These are phyloP conservation scores for Cyprinella venusta DNA, from an alignment of 2,797 vertebrate genomes.

Conservation along the genomic window DNA sequence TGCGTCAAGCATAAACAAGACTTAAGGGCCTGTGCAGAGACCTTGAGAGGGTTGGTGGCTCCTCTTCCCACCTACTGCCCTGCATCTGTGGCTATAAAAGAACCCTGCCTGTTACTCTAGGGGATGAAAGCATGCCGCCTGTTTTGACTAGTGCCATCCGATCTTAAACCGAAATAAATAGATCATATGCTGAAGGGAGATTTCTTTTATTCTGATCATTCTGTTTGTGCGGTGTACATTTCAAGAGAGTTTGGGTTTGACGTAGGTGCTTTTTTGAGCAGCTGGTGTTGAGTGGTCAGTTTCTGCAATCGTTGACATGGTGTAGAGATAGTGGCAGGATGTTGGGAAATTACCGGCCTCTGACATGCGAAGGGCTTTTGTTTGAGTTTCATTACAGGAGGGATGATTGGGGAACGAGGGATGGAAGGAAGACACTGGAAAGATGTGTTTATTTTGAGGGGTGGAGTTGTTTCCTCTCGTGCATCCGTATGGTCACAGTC, in stretches of 20 bases:
- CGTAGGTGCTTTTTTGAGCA: not conserved
- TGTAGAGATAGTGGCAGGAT: conserved; percentile 39
- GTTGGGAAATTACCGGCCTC: conserved; percentile 43
- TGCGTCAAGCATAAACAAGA: not conserved
- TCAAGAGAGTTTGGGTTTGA: not conserved
- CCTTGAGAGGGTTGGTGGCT: conserved; percentile 21
- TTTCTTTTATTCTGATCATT: conserved; percentile 24
- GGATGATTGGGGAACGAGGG: conserved; percentile 19
- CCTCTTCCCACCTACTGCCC: conserved; percentile 30
- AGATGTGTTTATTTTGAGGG: conserved; percentile 47
- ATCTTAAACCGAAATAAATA: conserved; percentile 49
- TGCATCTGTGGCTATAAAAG: conserved; percentile 15
- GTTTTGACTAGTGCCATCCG: conserved; percentile 52
- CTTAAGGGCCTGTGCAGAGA: conserved; percentile 22
- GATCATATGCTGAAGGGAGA: conserved; percentile 40
- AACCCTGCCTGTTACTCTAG: conserved; percentile 12
- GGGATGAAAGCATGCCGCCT: conserved; percentile 34
- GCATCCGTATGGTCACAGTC: conserved; percentile 13
- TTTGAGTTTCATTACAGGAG: conserved; percentile 43
- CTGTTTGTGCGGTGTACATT: not conserved
- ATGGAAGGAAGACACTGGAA: conserved; percentile 42
- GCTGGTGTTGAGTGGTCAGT: conserved; percentile 15
- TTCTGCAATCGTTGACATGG: conserved; percentile 17
- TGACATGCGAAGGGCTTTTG: conserved; percentile 52
- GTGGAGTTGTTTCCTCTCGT: conserved; percentile 5